Conservation (phyloP, 2,888 invertebrate genomes). For the Drosophila maculinotata region DNA sequence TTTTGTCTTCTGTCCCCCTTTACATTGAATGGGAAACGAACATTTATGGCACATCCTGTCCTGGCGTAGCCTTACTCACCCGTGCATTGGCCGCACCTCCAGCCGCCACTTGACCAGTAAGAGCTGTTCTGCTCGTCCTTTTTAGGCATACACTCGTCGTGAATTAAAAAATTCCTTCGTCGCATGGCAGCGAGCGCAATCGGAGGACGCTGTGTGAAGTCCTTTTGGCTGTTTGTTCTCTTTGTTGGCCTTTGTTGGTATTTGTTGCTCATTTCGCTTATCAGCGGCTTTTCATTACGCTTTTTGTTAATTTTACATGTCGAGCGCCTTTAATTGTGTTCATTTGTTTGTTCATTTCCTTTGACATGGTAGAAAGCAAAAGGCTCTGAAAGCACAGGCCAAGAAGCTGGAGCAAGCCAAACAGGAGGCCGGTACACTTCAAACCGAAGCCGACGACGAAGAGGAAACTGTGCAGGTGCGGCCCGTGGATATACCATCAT, state of each 20-base stretch:
- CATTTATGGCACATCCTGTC: constrained; percentile 78
- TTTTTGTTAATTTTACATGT: constrained; percentile 80
- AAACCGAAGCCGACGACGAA: constrained; percentile 53
- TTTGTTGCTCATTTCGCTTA: constrained; percentile 79
- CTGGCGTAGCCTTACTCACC: constrained; percentile 57
- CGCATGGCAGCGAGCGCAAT: constrained; percentile 38
- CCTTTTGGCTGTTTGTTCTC: constrained; percentile 43
- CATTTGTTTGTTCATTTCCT: constrained; percentile 57
- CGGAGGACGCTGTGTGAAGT: constrained; percentile 25
- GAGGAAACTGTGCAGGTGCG: constrained; percentile 35
- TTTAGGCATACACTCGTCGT: constrained; percentile 36
- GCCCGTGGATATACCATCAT: constrained; percentile 43
- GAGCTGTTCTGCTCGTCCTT: constrained; percentile 28
- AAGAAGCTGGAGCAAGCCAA: constrained; percentile 62
- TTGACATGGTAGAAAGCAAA: constrained; percentile 54
- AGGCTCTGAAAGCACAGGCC: constrained; percentile 59
- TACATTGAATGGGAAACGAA: constrained; percentile 64
- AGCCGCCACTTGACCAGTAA: constrained; percentile 68
- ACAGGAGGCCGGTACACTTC: constrained; percentile 18
- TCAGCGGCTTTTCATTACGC: constrained; percentile 81
- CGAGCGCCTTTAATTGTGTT: constrained; percentile 65
- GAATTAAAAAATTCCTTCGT: constrained; percentile 73
- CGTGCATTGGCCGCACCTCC: constrained; percentile 44
- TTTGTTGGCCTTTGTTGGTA: constrained; percentile 55
- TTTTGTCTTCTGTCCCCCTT: constrained; percentile 47